These are phyloP conservation scores for Kryptolebias marmoratus DNA, from an alignment of 2,113 vertebrate genomes.

Conservation along the genomic window DNA sequence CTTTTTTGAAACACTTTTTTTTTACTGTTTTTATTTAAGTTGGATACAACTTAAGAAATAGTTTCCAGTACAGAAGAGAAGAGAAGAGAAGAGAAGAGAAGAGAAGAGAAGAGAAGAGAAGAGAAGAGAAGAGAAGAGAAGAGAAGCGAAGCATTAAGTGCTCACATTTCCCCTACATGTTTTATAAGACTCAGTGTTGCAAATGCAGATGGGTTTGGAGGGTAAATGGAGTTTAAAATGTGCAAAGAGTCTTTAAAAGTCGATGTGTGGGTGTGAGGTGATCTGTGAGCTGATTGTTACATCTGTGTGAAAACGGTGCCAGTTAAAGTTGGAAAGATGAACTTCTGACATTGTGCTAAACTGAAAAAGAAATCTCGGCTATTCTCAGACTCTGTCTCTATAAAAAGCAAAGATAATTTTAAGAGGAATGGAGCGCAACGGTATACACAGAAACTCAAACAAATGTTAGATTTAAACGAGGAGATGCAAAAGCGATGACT, in stretches of 20 bases:
- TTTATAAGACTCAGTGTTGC: conserved; percentile 49
- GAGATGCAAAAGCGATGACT: neutral
- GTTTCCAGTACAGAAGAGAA: neutral
- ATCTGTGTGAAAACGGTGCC: conserved; percentile 23
- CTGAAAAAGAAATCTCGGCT: neutral
- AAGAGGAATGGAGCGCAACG: conserved; percentile 8
- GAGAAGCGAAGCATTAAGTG: neutral
- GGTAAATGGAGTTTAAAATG: conserved; percentile 30
- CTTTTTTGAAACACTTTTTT: too few relatives aligned
- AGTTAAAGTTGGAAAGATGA: conserved; percentile 24
- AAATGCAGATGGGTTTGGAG: conserved; percentile 19
- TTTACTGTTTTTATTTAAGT: too few relatives aligned
- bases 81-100: neutral
- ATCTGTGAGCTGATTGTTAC: conserved; percentile 17
- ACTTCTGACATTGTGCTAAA: conserved; percentile 19
- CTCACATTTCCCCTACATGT: conserved; percentile 31
- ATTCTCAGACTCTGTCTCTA: neutral
- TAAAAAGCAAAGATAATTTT: neutral
- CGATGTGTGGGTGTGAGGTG: conserved; percentile 11
- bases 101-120: neutral
- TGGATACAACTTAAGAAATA: neutral
- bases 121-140: neutral
- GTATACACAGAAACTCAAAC: conserved; percentile 11
- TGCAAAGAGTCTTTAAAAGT: conserved; percentile 32
- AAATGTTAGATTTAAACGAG: conserved; percentile 1